Evolutionary conservation across 2,113 vertebrate species (phyloP).

Genomic region (Ailurus styani): DNA sequence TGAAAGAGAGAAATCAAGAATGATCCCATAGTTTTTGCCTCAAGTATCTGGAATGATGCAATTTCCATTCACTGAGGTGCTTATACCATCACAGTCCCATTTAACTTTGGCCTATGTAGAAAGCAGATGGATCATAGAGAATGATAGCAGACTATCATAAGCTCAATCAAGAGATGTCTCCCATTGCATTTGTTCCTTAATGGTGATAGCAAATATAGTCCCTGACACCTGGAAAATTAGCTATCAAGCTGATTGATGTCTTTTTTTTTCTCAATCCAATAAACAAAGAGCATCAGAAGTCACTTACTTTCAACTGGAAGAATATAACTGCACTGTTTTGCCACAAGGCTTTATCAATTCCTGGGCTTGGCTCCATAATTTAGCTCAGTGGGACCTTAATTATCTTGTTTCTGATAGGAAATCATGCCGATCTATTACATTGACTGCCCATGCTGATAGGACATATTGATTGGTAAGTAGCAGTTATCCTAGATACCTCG

Average conservation of each 20-base stretch:
- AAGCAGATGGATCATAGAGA: not conserved
- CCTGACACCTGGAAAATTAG: not conserved
- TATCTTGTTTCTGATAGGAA: constrained; percentile 39
- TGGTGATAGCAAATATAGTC: not conserved
- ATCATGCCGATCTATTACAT: not conserved
- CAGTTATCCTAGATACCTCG: not conserved
- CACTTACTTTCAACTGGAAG: not conserved
- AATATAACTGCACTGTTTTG: not conserved
- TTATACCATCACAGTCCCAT: not conserved
- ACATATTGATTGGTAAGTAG: not conserved
- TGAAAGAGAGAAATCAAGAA: not conserved
- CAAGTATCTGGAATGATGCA: not conserved
- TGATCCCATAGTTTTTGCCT: not conserved
- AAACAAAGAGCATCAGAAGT: constrained; percentile 7
- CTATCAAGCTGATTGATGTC: not conserved
- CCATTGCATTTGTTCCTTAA: not conserved
- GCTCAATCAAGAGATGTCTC: not conserved
- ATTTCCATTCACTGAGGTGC: not conserved
- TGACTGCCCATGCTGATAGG: not conserved
- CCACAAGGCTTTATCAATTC: not conserved
- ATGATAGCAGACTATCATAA: not conserved
- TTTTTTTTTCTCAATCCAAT: not conserved
- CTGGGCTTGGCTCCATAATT: not conserved
- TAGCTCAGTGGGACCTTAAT: not conserved
- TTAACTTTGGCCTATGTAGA: not conserved